Base-by-base conservation (phyloP, 2,888 invertebrate species). In the Ochropleura plecta region DNA sequence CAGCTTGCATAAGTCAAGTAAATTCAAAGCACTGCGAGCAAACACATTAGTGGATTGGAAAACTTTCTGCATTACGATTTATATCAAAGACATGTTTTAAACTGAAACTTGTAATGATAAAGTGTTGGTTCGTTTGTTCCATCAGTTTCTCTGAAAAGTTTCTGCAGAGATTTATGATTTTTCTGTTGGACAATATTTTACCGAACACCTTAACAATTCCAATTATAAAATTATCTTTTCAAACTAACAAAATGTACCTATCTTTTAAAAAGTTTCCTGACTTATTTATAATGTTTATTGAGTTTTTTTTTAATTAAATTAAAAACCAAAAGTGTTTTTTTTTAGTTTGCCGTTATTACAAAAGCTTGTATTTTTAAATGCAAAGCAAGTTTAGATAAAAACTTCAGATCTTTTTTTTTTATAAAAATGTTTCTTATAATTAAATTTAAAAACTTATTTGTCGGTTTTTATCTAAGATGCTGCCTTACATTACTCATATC, bases 11-110 rank as follows among this genome's bases (percentile, higher is more conserved):
- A 66, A 48, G 55, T 48, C 48, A 40, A 49, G 46, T 57, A 49
- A 71, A 44, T 65, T 48, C 60, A 77, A 70, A 70, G 30, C 55
- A 71, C 59, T 67, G 60, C 9, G 49, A 86, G 79, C 82, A 88
- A 88, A 87, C 79, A 85, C 90, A 91, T 91, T 91, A 90, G 88
- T 30, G 62, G 76, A 91, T 90, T 89, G 89, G 81, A 85, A 88
- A 91, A 91, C 81, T 91, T 91, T 83, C 63, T 76, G 78, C 87
- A 86, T 88, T 84, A 86, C 79, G 82, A 83, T 85, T 82, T 82
- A 79, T 81, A 85, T 79, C 81, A 67, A 72, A 77, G 77, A 83
- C 66, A 78, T 78, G 79, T 78, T 83, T 82, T 72, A 81, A 78
- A 83, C 73, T 76, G 65, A 78, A 79, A 85, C 78, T 81, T 65